A percentile compares a stretch with the other conserved stretches of the same genome.
phyloP scores from a whole-genome alignment of 1,140 invertebrate species.

The Drosophila guanche region DNA sequence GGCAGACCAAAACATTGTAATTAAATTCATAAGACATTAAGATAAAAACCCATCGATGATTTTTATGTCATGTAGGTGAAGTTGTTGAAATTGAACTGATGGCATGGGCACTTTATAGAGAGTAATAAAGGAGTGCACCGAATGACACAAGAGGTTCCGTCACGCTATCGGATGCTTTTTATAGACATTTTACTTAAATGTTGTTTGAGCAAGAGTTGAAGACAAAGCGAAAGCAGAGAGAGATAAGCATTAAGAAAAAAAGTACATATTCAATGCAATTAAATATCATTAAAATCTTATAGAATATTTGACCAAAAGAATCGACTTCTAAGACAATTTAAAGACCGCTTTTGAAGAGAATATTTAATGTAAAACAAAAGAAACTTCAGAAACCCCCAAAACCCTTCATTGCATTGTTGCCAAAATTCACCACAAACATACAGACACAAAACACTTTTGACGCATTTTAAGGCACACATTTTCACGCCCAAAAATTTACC shows the following conservation, averaged over 20 bases:
- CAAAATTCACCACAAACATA: conserved; percentile 39
- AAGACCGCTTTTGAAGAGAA: too few relatives aligned
- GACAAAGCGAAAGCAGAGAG: too few relatives aligned
- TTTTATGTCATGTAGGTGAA: not conserved
- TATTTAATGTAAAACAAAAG: conserved; percentile 2
- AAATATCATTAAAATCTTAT: too few relatives aligned
- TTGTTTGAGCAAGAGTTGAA: too few relatives aligned
- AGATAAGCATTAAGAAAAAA: too few relatives aligned
- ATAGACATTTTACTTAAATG: too few relatives aligned
- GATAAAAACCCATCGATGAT: conserved; percentile 4
- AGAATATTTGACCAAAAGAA: too few relatives aligned
- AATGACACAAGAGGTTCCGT: not conserved
- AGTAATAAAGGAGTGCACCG: not conserved
- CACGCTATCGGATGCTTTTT: not conserved
- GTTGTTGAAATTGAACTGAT: conserved; percentile 4
- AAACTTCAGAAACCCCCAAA: conserved; percentile 6
- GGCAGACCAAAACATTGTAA: conserved; percentile 26
- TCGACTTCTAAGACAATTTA: too few relatives aligned
- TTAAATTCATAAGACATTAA: conserved; percentile 32
- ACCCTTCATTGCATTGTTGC: conserved; percentile 25
- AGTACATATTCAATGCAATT: too few relatives aligned
- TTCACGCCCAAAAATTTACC: conserved; percentile 38
- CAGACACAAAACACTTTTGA: conserved; percentile 23
- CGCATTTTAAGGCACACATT: conserved; percentile 8
- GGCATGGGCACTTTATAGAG: not conserved